Base-by-base conservation (phyloP, 2,113 vertebrate genomes). In the Dipodomys spectabilis region DNA sequence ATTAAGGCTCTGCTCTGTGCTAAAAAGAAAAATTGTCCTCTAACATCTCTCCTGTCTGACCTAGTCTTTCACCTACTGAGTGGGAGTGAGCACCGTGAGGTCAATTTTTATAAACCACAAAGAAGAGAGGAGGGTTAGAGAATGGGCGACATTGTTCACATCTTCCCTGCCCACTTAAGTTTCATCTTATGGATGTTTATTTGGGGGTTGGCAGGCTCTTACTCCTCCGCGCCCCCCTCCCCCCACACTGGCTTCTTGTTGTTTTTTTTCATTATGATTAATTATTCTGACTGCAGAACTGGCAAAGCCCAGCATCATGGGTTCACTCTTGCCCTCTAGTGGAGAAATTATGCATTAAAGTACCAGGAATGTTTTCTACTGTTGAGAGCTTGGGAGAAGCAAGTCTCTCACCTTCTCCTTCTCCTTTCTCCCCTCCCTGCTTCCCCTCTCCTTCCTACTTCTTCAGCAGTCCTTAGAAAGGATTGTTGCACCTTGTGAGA, bases 281-380 rank as follows among this genome's bases (percentile, higher is more conserved):
- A 97, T 95, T 88, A 35, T 75, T 92, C 65, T 86, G 93, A 90
- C 65, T 32, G 5, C 78, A 64, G 82, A 85, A 45, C 53, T 32
- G 72, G 65, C 71, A 75, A 78, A 90, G 82, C 5, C 45, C 35
- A 80, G 62, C 39, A 82, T 67, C 22, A 35, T 1, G 92, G 90
- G 35, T 72, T 45, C 10, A 0, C 65, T 78, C 60, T 88, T 93
- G 94, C 97, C 96, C 96, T 88, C 97, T 97, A 95, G 96, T 87
- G 97, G 96, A 62, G 49, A 91, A 86, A 93, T 1, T 30, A 68
- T 25, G 45, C 3, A 25, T 86, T 77, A 27, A 35, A 1, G 1
- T 19, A 20, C 25, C n/a, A 71, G 60, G 64, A 49, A 74, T 6
- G 19, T n/a, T 82, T 65, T 10, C 23, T 1, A 67, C 5, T 1